Percentiles rank a stretch among this genome's conserved stretches.
Evolutionary conservation across 2,113 vertebrate species (phyloP).

Genomic region (Erythrocercus mccallii): DNA sequence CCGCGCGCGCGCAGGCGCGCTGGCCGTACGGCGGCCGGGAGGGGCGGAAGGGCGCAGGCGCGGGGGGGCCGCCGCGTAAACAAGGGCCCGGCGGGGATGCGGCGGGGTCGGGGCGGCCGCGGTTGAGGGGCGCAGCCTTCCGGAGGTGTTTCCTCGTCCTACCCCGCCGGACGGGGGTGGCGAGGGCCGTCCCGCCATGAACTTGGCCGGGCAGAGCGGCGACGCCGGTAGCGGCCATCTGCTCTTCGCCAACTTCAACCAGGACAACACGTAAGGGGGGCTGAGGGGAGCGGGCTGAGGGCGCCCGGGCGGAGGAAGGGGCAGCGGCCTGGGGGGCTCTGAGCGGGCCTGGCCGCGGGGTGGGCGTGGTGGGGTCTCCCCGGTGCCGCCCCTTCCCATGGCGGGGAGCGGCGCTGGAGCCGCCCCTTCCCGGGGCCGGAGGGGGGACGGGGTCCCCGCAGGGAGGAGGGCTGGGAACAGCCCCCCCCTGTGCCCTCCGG

Average conservation of each 20-base stretch:
- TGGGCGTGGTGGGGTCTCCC: background rate
- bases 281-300: background rate
- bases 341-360: background rate
- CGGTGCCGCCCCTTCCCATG: accelerated
- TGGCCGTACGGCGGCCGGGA: background rate
- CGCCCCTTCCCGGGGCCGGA: background rate
- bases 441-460: background rate
- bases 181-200: conserved; percentile 78
- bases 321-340: background rate
- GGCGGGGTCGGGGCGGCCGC: background rate
- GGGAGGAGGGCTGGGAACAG: background rate
- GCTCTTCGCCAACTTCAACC: conserved; percentile 99
- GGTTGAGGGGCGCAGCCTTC: background rate
- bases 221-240: conserved; percentile 94
- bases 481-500: accelerated
- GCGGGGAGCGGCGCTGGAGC: background rate
- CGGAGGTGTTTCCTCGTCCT: background rate
- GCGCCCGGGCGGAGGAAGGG: background rate
- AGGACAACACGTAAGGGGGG: conserved; percentile 95
- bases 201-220: conserved; percentile 93
- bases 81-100: conserved; percentile 69
- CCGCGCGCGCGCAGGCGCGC: background rate
- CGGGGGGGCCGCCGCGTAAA: conserved; percentile 67
- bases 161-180: background rate
- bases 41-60: conserved; percentile 54